Conservation (phyloP, 2,113 vertebrate species). For the Ciconia maguari region DNA sequence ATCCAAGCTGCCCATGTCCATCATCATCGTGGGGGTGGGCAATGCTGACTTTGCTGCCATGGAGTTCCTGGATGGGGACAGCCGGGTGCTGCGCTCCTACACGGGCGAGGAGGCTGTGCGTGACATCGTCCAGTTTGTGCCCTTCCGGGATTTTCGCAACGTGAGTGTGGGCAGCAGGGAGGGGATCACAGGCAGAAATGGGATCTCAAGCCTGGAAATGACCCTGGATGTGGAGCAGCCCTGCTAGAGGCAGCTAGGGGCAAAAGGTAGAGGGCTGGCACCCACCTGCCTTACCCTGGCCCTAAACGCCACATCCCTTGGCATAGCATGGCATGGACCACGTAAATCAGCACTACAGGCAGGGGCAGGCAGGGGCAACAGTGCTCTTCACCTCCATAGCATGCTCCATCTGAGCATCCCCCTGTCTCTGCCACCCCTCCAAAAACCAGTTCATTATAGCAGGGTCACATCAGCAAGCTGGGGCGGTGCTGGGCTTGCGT, state of each 20-base stretch:
- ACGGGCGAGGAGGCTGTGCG: constrained; percentile 91
- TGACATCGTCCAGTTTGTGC: constrained; percentile 97
- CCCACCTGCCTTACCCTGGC: not conserved
- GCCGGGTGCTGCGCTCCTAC: constrained; percentile 85
- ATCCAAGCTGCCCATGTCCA: constrained; percentile 96
- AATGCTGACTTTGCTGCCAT: constrained; percentile 96
- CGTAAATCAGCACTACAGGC: rapidly evolving
- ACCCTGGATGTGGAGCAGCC: not conserved
- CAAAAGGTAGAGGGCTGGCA: not conserved
- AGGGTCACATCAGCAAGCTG: not conserved
- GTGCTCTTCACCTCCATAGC: rapidly evolving
- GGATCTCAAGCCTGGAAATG: not conserved
- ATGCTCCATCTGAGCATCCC: not conserved
- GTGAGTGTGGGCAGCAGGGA: constrained; percentile 74
- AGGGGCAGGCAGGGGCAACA: not conserved
- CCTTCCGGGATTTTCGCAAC: constrained; percentile 94
- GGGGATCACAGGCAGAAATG: rapidly evolving
- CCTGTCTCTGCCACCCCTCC: rapidly evolving
- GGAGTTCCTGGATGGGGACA: constrained; percentile 97
- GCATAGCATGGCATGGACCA: not conserved
- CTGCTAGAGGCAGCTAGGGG: not conserved
- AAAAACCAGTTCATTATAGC: not conserved
- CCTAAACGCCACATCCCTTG: not conserved
- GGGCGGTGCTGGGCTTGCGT: rapidly evolving
- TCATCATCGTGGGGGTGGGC: constrained; percentile 97